Evolutionary conservation across 2,113 vertebrate species (phyloP).

Genomic region (Colistium nudipinnis): DNA sequence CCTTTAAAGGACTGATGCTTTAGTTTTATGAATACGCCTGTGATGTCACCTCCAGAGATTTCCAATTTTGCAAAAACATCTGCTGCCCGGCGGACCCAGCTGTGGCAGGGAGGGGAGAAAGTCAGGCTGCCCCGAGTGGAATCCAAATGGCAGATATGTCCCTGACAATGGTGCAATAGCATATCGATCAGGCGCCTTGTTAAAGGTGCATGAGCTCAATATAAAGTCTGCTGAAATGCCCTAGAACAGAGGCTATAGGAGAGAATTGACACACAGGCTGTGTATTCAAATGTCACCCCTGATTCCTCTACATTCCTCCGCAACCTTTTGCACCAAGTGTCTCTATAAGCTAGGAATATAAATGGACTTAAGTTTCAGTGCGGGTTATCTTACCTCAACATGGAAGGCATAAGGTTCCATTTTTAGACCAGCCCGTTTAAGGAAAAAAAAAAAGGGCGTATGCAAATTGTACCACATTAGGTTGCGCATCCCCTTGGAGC

Average conservation of each 20-base stretch:
- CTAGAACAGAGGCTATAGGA: conserved; percentile 32
- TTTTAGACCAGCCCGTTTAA: conserved; percentile 12
- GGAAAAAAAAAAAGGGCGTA: not conserved
- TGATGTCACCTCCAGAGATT: conserved; percentile 50
- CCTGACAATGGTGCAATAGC: conserved; percentile 73
- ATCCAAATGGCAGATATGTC: conserved; percentile 72
- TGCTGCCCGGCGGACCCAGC: conserved; percentile 1
- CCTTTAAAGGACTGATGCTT: conserved; percentile 53
- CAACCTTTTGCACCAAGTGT: conserved; percentile 56
- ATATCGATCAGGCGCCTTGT: conserved; percentile 72
- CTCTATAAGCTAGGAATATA: conserved; percentile 46
- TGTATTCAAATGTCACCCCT: conserved; percentile 76
- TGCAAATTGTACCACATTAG: conserved; percentile 46
- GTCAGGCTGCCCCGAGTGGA: conserved; percentile 38
- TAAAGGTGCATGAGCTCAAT: conserved; percentile 69
- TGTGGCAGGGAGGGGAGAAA: conserved; percentile 29
- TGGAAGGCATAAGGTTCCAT: conserved; percentile 1
- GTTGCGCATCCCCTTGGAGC: conserved; percentile 28
- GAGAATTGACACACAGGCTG: conserved; percentile 55
- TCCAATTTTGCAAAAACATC: conserved; percentile 47
- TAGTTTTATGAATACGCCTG: conserved; percentile 47
- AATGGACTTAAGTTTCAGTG: conserved; percentile 21
- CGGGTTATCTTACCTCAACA: conserved; percentile 8
- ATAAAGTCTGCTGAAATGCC: conserved; percentile 57
- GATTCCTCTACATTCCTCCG: conserved; percentile 53